Evolutionary conservation across 2,797 vertebrate genomes (phyloP).

Genomic region (Centropyge bicolor): DNA sequence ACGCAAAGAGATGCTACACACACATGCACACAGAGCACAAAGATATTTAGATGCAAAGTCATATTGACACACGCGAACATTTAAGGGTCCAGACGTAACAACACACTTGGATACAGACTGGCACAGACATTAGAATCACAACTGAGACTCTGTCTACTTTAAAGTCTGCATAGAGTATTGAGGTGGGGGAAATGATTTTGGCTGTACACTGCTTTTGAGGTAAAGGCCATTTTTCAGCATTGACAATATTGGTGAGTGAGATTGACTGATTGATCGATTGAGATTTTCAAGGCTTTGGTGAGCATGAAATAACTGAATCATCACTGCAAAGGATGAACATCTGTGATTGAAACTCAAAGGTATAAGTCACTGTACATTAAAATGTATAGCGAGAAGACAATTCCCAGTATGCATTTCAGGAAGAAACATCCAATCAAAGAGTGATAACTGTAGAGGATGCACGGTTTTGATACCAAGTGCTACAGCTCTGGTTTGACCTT

Average conservation of each 20-base stretch:
- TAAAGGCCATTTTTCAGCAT: background rate
- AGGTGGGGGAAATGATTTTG: constrained; percentile 8
- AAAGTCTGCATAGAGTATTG: background rate
- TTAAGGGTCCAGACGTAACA: constrained; percentile 16
- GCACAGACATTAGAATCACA: constrained; percentile 1
- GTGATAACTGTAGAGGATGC: too few relatives aligned
- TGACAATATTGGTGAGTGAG: background rate
- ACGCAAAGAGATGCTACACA: background rate
- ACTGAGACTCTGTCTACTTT: constrained; percentile 2
- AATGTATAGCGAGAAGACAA: background rate
- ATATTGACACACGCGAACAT: constrained; percentile 31
- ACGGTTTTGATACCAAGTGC: background rate
- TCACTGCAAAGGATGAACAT: background rate
- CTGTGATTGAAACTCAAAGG: background rate
- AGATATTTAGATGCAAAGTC: constrained; percentile 50
- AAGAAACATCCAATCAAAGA: background rate
- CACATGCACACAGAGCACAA: constrained; percentile 12
- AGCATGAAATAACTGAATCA: background rate
- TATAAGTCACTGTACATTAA: background rate
- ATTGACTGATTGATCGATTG: background rate
- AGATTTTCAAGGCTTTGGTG: background rate
- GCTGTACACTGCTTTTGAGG: background rate
- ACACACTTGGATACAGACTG: constrained; percentile 19
- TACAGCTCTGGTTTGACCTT: background rate
- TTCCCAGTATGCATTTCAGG: background rate